phyloP scores from a whole-genome alignment of 1,140 invertebrate genomes.

The Dreissena polymorpha region DNA sequence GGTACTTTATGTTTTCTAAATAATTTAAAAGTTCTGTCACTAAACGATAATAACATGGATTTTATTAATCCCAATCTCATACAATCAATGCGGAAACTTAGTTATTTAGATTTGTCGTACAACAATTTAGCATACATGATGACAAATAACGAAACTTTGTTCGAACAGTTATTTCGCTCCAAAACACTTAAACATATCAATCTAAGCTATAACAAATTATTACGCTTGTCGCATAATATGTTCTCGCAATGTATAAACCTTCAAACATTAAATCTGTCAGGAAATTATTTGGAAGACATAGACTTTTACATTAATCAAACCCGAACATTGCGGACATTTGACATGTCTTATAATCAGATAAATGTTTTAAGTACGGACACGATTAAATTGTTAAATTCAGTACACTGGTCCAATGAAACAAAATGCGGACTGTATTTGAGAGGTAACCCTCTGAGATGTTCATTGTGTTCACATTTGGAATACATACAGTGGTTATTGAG shows the following conservation, averaged over 20 bases:
- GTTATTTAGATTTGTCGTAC: neutral
- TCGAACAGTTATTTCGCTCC: neutral
- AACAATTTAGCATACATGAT: slow-evolving; percentile 1
- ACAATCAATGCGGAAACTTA: neutral
- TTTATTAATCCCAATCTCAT: slow-evolving; percentile 18
- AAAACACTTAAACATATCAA: neutral
- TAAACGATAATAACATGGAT: slow-evolving; percentile 9
- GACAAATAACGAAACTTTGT: neutral
- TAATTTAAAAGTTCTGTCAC: no score
- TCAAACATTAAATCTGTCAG: slow-evolving; percentile 2
- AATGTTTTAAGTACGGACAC: neutral
- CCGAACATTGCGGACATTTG: neutral
- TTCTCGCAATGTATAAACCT: neutral
- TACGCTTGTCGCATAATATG: neutral
- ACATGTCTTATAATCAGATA: slow-evolving; percentile 4
- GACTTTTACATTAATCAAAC: neutral
- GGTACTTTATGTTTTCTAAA: neutral
- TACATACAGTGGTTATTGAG: neutral
- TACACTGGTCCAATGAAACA: neutral
- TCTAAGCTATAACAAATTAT: neutral
- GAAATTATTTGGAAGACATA: slow-evolving; percentile 10
- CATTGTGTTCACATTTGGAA: neutral
- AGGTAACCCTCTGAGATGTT: neutral
- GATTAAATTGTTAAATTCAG: neutral
- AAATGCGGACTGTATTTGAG: neutral